phyloP scores from a whole-genome alignment of 2,113 vertebrate species.

The Marmota flaviventris region DNA sequence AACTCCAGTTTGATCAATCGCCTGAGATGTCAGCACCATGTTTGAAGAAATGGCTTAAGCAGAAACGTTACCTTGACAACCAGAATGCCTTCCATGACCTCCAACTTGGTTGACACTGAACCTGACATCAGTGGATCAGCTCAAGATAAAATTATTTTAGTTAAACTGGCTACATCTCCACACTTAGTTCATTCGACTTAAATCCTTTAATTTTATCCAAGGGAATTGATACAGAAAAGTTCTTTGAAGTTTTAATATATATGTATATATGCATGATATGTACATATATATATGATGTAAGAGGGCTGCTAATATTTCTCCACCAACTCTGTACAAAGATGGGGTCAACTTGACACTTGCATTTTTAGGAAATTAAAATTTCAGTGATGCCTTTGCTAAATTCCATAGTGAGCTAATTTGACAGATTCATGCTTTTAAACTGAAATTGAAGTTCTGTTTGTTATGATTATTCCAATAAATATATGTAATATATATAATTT shows the following conservation, averaged over 20 bases:
- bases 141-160: slow-evolving; percentile 45
- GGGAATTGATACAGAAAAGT: not conserved
- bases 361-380: slow-evolving; percentile 28
- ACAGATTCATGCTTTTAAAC: not conserved
- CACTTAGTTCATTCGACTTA: not conserved
- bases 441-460: not conserved
- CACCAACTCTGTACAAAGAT: not conserved
- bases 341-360: not conserved
- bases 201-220: not conserved
- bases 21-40: not conserved
- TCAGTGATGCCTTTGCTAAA: not conserved
- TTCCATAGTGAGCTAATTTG: not conserved
- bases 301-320: not conserved
- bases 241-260: not conserved
- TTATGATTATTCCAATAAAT: not conserved
- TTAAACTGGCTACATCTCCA: not conserved
- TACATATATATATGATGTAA: not conserved
- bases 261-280: not conserved
- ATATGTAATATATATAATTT: not conserved
- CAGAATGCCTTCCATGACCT: slow-evolving; percentile 36
- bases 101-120: slow-evolving; percentile 6
- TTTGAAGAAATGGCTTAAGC: not conserved
- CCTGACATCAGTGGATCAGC: not conserved
- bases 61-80: not conserved
- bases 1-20: not conserved